Evolutionary conservation across 2,797 vertebrate species (phyloP).

Genomic region (Periparus ater): DNA sequence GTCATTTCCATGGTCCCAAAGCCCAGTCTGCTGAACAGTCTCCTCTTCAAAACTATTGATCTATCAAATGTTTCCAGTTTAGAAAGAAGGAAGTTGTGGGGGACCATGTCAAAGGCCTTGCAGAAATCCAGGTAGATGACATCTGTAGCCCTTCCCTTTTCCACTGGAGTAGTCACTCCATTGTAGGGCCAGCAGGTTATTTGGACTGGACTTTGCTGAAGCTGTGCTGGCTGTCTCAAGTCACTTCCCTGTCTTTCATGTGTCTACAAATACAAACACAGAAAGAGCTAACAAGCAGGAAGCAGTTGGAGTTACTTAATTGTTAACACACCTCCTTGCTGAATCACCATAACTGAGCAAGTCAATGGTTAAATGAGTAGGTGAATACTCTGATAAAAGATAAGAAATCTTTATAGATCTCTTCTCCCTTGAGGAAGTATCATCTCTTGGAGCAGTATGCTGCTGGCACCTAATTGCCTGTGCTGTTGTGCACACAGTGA

Average conservation of each 20-base stretch:
- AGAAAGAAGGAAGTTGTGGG: background rate
- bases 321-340: background rate
- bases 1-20: accelerated
- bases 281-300: background rate
- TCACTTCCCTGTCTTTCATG: background rate
- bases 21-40: background rate
- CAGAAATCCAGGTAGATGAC: background rate
- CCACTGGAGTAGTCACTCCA: background rate
- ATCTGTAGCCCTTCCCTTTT: background rate
- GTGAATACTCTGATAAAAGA: background rate
- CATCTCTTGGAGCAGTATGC: background rate
- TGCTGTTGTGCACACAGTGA: background rate
- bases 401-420: background rate
- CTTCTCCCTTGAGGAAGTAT: background rate
- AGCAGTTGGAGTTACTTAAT: background rate
- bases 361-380: background rate
- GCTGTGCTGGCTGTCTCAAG: background rate
- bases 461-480: background rate
- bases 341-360: background rate
- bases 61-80: background rate
- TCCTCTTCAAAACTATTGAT: background rate
- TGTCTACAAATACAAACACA: background rate
- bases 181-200: too few relatives aligned
- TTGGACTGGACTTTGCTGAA: background rate
- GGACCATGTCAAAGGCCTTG: background rate